Conservation (phyloP, 2,797 vertebrate species). For the Poeciliopsis infans region DNA sequence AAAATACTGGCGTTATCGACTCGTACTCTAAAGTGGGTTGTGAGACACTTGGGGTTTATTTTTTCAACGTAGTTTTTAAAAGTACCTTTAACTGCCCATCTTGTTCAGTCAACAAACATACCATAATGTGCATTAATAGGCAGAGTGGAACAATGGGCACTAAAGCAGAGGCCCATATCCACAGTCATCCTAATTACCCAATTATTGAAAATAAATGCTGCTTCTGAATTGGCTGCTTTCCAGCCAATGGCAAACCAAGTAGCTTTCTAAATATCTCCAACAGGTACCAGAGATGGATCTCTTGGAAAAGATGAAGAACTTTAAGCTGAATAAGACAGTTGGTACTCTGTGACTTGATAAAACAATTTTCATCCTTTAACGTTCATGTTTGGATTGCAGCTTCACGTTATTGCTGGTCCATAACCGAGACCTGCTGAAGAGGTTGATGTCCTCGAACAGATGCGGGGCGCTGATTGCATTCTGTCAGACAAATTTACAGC, state of each 20-base stretch:
- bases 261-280: background rate
- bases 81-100: background rate
- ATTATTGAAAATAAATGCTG: background rate
- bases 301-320: background rate
- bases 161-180: background rate
- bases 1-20: background rate
- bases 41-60: background rate
- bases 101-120: background rate
- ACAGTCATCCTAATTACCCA: background rate
- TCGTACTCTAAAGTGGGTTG: background rate
- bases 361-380: background rate
- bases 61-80: background rate
- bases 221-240: background rate
- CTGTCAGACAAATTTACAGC: slow-evolving; percentile 45
- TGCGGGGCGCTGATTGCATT: slow-evolving; percentile 39
- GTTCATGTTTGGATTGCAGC: slow-evolving; percentile 2
- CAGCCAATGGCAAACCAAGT: background rate
- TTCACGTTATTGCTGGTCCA: slow-evolving; percentile 16
- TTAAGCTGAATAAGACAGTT: background rate
- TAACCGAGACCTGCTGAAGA: slow-evolving; percentile 35
- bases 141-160: background rate
- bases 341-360: background rate
- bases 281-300: background rate
- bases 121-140: background rate
- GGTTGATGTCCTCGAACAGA: slow-evolving; percentile 20